phyloP scores from a whole-genome alignment of 2,888 invertebrate genomes.

The Rugalucina vietnamica region DNA sequence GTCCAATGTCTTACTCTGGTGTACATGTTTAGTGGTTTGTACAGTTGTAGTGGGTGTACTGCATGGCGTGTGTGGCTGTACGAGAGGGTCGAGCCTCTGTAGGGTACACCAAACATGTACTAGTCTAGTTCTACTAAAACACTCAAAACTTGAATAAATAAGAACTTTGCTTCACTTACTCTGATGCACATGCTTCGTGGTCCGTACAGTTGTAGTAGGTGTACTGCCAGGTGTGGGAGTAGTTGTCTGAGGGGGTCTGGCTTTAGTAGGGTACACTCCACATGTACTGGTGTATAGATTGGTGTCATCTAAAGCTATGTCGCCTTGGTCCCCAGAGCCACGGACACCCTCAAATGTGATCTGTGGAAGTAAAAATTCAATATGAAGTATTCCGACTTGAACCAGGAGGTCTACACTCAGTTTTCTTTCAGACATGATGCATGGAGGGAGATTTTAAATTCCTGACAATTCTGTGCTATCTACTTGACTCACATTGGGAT shows the following conservation, averaged over 20 bases:
- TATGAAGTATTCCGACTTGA: no score
- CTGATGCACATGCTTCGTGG: constrained; percentile 43
- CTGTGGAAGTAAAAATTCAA: constrained; percentile 49
- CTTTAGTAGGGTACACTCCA: constrained; percentile 57
- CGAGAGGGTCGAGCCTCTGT: constrained; percentile 41
- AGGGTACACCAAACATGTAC: constrained; percentile 65
- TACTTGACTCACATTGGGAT: no score
- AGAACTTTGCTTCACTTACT: no score
- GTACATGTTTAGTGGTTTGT: constrained; percentile 45
- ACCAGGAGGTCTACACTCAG: no score
- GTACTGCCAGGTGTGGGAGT: constrained; percentile 35
- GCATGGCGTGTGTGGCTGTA: constrained; percentile 36
- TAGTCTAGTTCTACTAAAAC: no score
- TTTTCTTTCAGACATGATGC: no score
- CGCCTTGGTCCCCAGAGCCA: constrained; percentile 68
- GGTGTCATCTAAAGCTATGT: constrained; percentile 77
- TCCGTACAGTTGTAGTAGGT: constrained; percentile 17
- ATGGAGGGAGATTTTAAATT: no score
- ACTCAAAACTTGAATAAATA: no score
- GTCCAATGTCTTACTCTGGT: background rate
- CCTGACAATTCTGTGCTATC: no score
- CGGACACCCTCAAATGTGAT: constrained; percentile 69
- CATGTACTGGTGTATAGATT: constrained; percentile 59
- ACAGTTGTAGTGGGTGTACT: constrained; percentile 16
- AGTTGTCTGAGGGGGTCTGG: constrained; percentile 38